Evolutionary conservation across 2,113 vertebrate species (phyloP), one percentile per base, ranked within the genome.

Genomic region (Pelecanoides urinatrix): DNA sequence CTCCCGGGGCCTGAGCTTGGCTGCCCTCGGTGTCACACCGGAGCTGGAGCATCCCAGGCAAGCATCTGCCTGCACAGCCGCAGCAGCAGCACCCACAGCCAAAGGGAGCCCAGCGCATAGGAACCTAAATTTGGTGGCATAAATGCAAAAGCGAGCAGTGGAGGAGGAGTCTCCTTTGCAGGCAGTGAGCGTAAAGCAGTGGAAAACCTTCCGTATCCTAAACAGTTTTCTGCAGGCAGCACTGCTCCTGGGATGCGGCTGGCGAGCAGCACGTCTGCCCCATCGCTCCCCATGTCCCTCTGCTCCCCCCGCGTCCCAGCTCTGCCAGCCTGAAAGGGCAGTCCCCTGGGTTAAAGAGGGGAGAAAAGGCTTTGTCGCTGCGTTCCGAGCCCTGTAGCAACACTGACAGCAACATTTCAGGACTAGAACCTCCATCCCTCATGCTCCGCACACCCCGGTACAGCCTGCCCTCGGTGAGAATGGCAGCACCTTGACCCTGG

Each of bases 11-110:
- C 19, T 1, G 2, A 49, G 26, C 22, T 68, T 42, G 36, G 11
- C 15, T 73, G 63, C 9, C 15, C 30, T 36, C 1, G 0, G 5
- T 5, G 55, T 5, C 5, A 0, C 12, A 29, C 6, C 38, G 19
- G 49, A 59, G 18, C 49, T 47, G 45, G 52, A 79, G 44, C 74
- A 75, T 16, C 52, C 38, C 12, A 3, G 42, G 45, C 6, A 50
- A 23, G 11, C 0, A 0, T 30, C 45, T 30, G 22, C 63, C 38
- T 16, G 49, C 30, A n/a, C 7, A 14, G 22, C 42, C 3, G 0
- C 45, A 22, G 40, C 59, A 62, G 30, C 53, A 44, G 58, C 68
- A 87, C 25, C 16, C 52, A 7, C 1, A 4, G 45, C 56, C 74
- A 61, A 74, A 55, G 49, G 50, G 16, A 86, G 6, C 29, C 30